A percentile compares a stretch with the other conserved stretches of the same genome.
phyloP scores from a whole-genome alignment of 2,888 invertebrate genomes.

The Euspilapteryx auroguttella region DNA sequence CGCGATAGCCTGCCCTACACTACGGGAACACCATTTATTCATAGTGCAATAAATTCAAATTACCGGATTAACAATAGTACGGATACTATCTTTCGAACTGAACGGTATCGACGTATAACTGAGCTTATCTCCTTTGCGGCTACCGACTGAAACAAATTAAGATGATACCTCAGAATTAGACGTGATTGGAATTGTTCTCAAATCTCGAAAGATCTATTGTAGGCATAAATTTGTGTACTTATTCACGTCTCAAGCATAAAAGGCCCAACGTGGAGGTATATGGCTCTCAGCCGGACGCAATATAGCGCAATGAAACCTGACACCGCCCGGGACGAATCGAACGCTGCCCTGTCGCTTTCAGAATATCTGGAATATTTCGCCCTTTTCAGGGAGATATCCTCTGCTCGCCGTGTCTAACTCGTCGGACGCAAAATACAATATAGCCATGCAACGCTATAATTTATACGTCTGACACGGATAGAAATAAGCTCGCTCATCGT shows the following conservation, averaged over 20 bases:
- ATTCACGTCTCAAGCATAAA: too few relatives aligned
- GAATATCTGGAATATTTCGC: constrained; percentile 60
- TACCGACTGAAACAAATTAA: constrained; percentile 12
- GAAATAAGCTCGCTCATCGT: constrained; percentile 9
- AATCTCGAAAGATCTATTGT: too few relatives aligned
- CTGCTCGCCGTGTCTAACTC: constrained; percentile 44
- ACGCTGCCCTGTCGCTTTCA: constrained; percentile 55
- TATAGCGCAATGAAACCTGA: constrained; percentile 55
- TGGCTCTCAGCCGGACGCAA: too few relatives aligned
- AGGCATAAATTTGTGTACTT: too few relatives aligned
- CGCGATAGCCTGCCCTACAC: constrained; percentile 36
- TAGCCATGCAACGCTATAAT: constrained; percentile 46
- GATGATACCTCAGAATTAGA: constrained; percentile 5
- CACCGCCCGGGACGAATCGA: constrained; percentile 50
- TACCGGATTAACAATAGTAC: constrained; percentile 59
- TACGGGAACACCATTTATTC: constrained; percentile 49
- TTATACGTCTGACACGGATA: constrained; percentile 25
- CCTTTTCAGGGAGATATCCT: constrained; percentile 57
- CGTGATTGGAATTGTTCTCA: constrained; percentile 7
- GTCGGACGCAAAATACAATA: constrained; percentile 59
- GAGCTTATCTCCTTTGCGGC: constrained; percentile 12
- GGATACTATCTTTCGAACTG: constrained; percentile 44
- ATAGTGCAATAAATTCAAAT: constrained; percentile 61
- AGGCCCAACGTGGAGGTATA: too few relatives aligned
- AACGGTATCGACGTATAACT: constrained; percentile 6